A percentile compares a stretch with the other conserved stretches of the same genome.
Evolutionary conservation across 2,113 vertebrate genomes (phyloP).

Genomic region (Rhombomys opimus): DNA sequence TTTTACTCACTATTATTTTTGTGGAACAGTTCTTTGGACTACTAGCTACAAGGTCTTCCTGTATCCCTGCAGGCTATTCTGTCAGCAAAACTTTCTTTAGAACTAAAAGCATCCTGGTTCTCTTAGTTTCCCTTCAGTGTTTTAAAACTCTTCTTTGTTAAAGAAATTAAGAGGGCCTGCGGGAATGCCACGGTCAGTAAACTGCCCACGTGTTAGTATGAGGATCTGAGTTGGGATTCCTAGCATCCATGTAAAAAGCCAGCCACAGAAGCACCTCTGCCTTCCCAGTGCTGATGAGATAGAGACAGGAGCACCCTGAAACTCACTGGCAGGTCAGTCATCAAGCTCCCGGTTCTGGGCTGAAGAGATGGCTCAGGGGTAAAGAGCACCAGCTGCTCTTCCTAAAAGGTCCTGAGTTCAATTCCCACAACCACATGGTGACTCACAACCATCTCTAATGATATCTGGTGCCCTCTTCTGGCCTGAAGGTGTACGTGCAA

Average conservation of each 20-base stretch:
- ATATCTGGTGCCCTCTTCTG: no score
- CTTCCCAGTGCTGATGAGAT: not conserved
- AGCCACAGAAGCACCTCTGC: no score
- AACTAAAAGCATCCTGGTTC: not conserved
- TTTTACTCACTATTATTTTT: not conserved
- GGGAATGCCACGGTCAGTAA: not conserved
- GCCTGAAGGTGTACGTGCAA: no score
- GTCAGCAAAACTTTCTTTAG: slow-evolving; percentile 22
- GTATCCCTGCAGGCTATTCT: not conserved
- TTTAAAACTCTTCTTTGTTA: not conserved
- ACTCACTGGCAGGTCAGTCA: no score
- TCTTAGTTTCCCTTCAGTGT: not conserved
- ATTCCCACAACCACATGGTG: no score
- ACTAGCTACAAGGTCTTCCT: not conserved
- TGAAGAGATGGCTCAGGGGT: no score
- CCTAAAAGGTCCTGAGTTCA: no score
- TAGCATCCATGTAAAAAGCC: not conserved
- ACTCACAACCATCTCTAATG: no score
- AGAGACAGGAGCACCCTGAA: not conserved
- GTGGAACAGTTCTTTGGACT: not conserved
- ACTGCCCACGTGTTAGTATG: no score
- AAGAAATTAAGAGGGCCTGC: not conserved
- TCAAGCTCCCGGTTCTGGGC: not conserved
- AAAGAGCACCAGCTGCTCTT: no score
- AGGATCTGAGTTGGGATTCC: no score